These are phyloP conservation scores for Pelochelys cantorii DNA, from an alignment of 2,797 vertebrate species.

Conservation along the genomic window DNA sequence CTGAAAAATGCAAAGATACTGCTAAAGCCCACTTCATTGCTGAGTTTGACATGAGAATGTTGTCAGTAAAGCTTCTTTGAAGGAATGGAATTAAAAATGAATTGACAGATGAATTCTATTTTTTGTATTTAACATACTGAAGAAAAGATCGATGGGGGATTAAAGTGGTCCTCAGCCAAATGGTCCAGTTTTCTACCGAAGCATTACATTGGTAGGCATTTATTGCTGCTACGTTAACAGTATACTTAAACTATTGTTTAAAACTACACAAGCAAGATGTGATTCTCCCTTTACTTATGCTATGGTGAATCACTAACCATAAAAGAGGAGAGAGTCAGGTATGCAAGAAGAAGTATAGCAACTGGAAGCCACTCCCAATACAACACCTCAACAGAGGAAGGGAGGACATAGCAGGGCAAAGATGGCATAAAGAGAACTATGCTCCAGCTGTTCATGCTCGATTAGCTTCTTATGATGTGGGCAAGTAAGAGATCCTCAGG, in stretches of 20 bases:
- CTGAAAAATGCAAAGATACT: neutral
- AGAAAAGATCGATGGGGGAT: neutral
- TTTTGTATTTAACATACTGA: neutral
- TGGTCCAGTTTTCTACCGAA: neutral
- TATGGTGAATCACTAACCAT: neutral
- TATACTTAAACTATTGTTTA: neutral
- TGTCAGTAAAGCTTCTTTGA: neutral
- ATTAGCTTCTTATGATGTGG: neutral
- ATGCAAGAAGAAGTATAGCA: neutral
- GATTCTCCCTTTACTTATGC: neutral
- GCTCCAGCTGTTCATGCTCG: neutral
- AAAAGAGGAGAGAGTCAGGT: neutral
- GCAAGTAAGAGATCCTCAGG: accelerated
- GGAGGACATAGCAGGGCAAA: neutral
- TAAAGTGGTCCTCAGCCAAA: neutral
- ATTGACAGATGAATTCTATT: neutral
- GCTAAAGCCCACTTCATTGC: neutral
- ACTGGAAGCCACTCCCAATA: neutral
- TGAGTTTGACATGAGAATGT: neutral
- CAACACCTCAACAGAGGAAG: neutral
- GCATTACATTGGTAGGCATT: neutral
- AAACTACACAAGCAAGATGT: neutral
- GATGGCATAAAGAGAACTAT: neutral
- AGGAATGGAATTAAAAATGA: neutral
- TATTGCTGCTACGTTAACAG: neutral